Evolutionary conservation across 2,888 invertebrate species (phyloP).

Genomic region (Gymnoscelis rufifasciata): DNA sequence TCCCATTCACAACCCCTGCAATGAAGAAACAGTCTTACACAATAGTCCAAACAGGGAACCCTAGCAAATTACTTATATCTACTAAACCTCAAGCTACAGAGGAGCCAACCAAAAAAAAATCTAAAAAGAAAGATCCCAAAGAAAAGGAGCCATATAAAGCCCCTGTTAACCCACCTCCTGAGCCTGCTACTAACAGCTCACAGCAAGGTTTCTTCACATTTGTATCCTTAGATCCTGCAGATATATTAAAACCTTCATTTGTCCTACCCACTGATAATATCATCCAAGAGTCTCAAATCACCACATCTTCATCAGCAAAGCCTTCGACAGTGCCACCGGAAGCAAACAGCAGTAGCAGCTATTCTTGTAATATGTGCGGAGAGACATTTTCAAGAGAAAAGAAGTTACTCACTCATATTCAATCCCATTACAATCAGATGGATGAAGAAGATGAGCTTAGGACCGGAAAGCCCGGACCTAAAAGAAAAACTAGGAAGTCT

Average conservation of each 20-base stretch:
- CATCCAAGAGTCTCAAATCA: constrained; percentile 70
- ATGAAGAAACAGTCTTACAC: constrained; percentile 70
- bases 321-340: constrained; percentile 35
- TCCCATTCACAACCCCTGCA: constrained; percentile 54
- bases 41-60: constrained; percentile 66
- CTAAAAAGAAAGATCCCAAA: constrained; percentile 40
- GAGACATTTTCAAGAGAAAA: constrained; percentile 63
- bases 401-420: constrained; percentile 63
- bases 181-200: constrained; percentile 42
- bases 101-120: constrained; percentile 46
- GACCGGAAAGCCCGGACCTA: constrained; percentile 31
- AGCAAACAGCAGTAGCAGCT: constrained; percentile 44
- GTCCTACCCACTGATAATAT: constrained; percentile 65
- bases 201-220: constrained; percentile 59
- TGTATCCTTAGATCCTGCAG: constrained; percentile 68
- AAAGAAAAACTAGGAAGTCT: constrained; percentile 29
- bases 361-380: constrained; percentile 65
- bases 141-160: constrained; percentile 47
- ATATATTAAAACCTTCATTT: constrained; percentile 56
- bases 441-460: constrained; percentile 56
- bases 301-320: constrained; percentile 52
- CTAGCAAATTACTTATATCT: constrained; percentile 69
- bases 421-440: constrained; percentile 63
- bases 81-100: constrained; percentile 49
- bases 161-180: constrained; percentile 44